These are phyloP conservation scores for Nemapogon koenigi DNA, from an alignment of 2,888 invertebrate species.

Conservation along the genomic window DNA sequence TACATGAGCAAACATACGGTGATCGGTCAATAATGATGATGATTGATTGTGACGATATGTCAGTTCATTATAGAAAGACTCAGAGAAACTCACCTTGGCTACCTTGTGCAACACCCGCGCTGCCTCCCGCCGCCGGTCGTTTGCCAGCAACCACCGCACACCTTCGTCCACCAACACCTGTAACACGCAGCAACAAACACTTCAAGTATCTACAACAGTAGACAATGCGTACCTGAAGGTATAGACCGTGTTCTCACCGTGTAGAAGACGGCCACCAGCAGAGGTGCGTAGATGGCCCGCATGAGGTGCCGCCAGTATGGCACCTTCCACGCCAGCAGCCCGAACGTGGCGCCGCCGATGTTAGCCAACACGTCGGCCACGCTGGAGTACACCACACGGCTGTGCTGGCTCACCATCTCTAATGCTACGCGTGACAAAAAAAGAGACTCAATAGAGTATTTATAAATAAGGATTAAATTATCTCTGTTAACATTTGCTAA, in stretches of 20 bases:
- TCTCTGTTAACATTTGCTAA: too few relatives aligned
- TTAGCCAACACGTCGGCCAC: conserved; percentile 40
- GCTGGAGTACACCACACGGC: conserved; percentile 48
- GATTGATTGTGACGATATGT: too few relatives aligned
- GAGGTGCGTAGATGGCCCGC: conserved; percentile 73
- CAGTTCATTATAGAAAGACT: too few relatives aligned
- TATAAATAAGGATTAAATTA: too few relatives aligned
- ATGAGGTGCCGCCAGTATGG: conserved; percentile 76
- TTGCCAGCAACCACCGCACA: conserved; percentile 79
- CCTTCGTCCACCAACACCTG: conserved; percentile 81
- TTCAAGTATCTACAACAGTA: too few relatives aligned
- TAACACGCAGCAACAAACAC: too few relatives aligned
- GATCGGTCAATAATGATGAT: too few relatives aligned
- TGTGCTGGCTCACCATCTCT: conserved; percentile 46
- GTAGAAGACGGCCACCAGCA: conserved; percentile 71
- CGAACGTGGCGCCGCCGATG: conserved; percentile 74
- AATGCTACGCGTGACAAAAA: conserved; percentile 36
- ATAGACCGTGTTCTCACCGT: too few relatives aligned
- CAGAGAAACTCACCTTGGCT: too few relatives aligned
- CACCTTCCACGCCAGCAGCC: conserved; percentile 72
- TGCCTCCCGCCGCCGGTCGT: conserved; percentile 71
- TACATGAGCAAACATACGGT: too few relatives aligned
- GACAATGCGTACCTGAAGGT: too few relatives aligned
- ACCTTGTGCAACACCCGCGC: conserved; percentile 69
- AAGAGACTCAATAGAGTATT: too few relatives aligned